Evolutionary conservation across 2,888 invertebrate genomes (phyloP), one percentile per base, ranked within the genome.

Genomic region (Drosophila suboccidentalis): DNA sequence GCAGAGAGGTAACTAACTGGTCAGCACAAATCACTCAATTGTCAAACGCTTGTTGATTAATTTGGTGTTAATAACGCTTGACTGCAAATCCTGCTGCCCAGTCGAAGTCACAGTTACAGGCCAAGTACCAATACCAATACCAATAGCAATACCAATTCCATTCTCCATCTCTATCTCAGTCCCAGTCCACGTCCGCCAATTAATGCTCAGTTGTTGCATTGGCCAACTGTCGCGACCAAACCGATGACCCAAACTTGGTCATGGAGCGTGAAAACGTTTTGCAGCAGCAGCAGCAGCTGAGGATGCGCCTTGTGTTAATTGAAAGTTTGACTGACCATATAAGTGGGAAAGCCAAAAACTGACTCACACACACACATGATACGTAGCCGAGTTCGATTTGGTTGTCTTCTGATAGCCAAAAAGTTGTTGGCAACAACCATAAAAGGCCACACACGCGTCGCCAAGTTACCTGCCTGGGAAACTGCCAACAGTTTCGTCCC

Each of bases 31-130:
- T 88, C 86, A 88, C 78, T 86, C 89, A 86, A 60, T 84, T 87
- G 86, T 86, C 86, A 88, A 81, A 88, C 81, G 87, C 73, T 78
- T 63, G 84, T 81, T 84, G 89, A 84, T 84, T 84, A 88, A 84
- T 88, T 87, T 86, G 84, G 87, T 83, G 89, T 81, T 84, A 89
- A 87, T 89, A 84, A 78, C 76, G 87, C 64, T 75, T 61, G 50
- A 50, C 71, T 51, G 34, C 65, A 75, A 69, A 75, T 79, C 79
- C 75, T 69, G 55, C 22, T 22, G 22, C 26, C 55, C 46, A 49
- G 19, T 39, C 51, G 3, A 36, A 54, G 39, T 38, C 10, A 13
- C 44, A 60, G 19, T 15, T 39, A 3, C 41, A 59, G 51, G n/a
- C 11, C 9, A 38, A 59, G 17, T 29, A 29, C 29, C 29, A 29